Conservation (phyloP, 2,888 invertebrate genomes). For the Branchipolynoe longqiensis region DNA sequence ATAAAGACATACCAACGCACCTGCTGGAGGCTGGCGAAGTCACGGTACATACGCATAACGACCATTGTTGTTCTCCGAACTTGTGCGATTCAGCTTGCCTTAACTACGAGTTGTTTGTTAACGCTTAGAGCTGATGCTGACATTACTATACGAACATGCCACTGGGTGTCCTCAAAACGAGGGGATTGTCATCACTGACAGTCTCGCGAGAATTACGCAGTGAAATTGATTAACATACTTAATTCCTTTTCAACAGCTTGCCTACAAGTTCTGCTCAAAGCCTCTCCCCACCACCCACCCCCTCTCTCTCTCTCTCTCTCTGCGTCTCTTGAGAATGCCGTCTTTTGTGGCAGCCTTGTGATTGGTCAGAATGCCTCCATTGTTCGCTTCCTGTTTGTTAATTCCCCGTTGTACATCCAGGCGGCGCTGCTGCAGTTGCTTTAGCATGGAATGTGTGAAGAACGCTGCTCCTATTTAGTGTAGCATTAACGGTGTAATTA, state of each 20-base stretch:
- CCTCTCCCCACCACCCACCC: background rate
- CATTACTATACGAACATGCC: constrained; percentile 27
- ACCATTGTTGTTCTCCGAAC: constrained; percentile 2
- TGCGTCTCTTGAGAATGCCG: constrained; percentile 27
- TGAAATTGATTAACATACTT: constrained; percentile 26
- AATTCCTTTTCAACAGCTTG: constrained; percentile 34
- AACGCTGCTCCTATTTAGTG: background rate
- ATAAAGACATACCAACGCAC: constrained; percentile 56
- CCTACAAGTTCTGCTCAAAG: constrained; percentile 32
- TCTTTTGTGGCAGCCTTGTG: constrained; percentile 31
- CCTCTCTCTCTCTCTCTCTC: no score
- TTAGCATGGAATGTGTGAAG: constrained; percentile 32
- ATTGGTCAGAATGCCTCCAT: constrained; percentile 45
- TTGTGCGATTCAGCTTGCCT: background rate
- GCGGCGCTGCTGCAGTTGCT: constrained; percentile 44
- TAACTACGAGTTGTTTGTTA: constrained; percentile 28
- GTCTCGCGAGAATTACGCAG: background rate
- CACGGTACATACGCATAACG: constrained; percentile 41
- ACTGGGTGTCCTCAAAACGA: background rate
- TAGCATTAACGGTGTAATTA: background rate
- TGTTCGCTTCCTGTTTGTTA: constrained; percentile 29
- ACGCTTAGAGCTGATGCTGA: constrained; percentile 11
- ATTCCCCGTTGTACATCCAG: constrained; percentile 11
- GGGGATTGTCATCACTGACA: constrained; percentile 1
- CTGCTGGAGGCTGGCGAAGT: constrained; percentile 59